Percentiles rank a stretch among this genome's conserved stretches.
Evolutionary conservation across 1,140 invertebrate species (phyloP).

Genomic region (Ips typographus): DNA sequence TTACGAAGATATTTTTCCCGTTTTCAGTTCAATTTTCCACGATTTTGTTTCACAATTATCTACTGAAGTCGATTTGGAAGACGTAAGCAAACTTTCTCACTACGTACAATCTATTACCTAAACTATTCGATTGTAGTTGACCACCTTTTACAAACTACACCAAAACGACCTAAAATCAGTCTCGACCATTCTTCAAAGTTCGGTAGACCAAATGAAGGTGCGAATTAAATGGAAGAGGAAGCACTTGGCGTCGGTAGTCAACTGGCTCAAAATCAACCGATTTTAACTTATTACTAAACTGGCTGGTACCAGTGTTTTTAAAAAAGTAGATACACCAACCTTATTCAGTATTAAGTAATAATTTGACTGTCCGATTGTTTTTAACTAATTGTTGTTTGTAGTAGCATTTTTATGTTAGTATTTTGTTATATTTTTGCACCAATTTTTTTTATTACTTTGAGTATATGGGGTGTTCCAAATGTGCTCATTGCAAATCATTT

Average conservation of each 20-base stretch:
- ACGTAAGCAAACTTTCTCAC: constrained; percentile 40
- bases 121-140: constrained; percentile 37
- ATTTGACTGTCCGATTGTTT: too few species aligned
- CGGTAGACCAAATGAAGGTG: constrained; percentile 46
- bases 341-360: too few species aligned
- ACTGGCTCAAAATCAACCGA: constrained; percentile 42
- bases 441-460: too few species aligned
- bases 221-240: constrained; percentile 45
- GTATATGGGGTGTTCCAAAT: too few species aligned
- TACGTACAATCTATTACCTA: not conserved
- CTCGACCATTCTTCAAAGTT: constrained; percentile 41
- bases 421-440: too few species aligned
- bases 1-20: constrained; percentile 43
- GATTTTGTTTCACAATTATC: constrained; percentile 47
- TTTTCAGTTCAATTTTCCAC: constrained; percentile 46
- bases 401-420: too few species aligned
- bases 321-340: too few species aligned
- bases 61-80: constrained; percentile 47
- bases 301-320: too few species aligned
- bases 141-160: constrained; percentile 44
- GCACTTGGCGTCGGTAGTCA: constrained; percentile 42
- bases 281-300: constrained; percentile 6
- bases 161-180: constrained; percentile 43
- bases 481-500: too few species aligned
- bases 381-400: too few species aligned